Conservation (phyloP, 2,113 vertebrate genomes). For the Podiceps cristatus region DNA sequence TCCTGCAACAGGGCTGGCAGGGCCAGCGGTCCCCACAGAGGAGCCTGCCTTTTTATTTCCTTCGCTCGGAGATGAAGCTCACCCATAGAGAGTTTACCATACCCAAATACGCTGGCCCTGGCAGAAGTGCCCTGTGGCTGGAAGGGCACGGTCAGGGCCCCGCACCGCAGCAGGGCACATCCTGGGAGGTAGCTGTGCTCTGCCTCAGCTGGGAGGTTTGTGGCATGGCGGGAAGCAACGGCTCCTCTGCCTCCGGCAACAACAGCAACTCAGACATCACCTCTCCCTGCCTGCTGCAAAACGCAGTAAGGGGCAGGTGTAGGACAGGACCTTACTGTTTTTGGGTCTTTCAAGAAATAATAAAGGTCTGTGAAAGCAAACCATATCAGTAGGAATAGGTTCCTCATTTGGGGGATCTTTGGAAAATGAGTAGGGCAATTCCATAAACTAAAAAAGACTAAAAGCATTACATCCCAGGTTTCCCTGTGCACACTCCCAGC, state of each 20-base stretch:
- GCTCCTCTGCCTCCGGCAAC: neutral
- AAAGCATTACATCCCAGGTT: neutral
- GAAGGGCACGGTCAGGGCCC: neutral
- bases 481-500: neutral
- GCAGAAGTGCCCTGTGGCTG: neutral
- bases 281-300: neutral
- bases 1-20: neutral
- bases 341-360: neutral
- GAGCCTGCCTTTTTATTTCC: neutral
- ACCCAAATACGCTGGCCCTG: neutral
- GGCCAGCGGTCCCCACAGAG: fast-evolving
- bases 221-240: neutral
- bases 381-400: fast-evolving
- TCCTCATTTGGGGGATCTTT: neutral
- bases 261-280: neutral
- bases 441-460: neutral
- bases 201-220: fast-evolving
- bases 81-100: neutral
- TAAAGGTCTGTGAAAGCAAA: neutral
- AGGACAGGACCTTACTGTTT: too few species aligned
- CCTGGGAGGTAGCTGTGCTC: neutral
- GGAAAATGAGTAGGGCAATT: neutral
- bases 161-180: neutral
- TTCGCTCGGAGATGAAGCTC: neutral
- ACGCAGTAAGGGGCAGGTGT: too few species aligned